These are phyloP conservation scores for Drosophila kanekoi DNA, from an alignment of 2,888 invertebrate genomes.

Conservation along the genomic window DNA sequence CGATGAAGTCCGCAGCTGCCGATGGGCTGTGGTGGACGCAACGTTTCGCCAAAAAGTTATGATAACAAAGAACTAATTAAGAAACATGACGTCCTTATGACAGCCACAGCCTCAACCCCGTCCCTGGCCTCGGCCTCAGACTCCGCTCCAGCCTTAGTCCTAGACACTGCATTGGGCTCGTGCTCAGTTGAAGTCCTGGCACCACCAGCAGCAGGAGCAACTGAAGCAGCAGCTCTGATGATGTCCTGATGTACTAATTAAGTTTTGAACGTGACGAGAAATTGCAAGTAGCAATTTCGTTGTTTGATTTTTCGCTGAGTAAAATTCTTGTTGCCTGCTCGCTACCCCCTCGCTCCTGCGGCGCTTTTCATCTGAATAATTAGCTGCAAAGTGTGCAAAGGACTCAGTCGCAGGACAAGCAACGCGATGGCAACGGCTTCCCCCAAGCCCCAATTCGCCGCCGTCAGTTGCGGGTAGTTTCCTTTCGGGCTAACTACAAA, in stretches of 20 bases:
- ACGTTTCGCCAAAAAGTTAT: constrained; percentile 60
- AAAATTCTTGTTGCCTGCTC: constrained; percentile 24
- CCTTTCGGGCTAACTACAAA: constrained; percentile 65
- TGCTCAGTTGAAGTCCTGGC: not conserved
- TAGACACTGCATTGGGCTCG: not conserved
- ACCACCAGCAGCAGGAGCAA: constrained; percentile 4
- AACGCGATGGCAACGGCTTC: constrained; percentile 1
- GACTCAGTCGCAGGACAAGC: constrained; percentile 45
- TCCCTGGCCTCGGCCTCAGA: constrained; percentile 27
- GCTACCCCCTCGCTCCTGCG: constrained; percentile 15
- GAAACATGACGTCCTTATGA: constrained; percentile 79
- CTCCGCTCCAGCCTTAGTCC: not conserved
- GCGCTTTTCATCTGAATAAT: constrained; percentile 76
- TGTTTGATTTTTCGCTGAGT: constrained; percentile 73
- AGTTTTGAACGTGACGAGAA: constrained; percentile 80
- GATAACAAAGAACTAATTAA: constrained; percentile 80
- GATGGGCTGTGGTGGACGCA: constrained; percentile 29
- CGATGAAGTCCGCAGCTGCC: constrained; percentile 19
- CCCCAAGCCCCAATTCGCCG: not conserved
- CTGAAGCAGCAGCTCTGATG: constrained; percentile 54
- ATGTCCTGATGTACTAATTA: constrained; percentile 81
- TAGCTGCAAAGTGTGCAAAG: constrained; percentile 77
- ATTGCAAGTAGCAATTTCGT: constrained; percentile 79
- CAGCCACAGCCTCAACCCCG: constrained; percentile 31
- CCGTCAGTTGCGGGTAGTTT: constrained; percentile 62